Conservation (phyloP, 2,113 vertebrate species). For the Suncus etruscus region DNA sequence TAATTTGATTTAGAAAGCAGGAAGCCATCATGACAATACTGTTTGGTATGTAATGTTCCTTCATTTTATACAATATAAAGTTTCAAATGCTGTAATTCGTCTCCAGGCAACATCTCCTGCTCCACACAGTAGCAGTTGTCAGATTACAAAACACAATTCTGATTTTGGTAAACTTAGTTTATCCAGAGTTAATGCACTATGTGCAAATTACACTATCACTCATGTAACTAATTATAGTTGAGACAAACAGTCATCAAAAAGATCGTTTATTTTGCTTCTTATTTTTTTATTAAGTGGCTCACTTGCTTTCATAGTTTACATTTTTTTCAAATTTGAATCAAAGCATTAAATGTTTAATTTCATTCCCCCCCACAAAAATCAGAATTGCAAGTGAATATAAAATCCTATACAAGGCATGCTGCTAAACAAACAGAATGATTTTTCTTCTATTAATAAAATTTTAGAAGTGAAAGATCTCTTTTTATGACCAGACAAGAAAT, state of each 20-base stretch:
- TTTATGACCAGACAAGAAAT: not conserved
- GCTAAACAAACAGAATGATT: not conserved
- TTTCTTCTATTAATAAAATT: not conserved
- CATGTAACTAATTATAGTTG: not conserved
- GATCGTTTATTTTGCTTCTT: slow-evolving; percentile 11
- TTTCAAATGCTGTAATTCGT: not conserved
- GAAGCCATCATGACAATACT: not conserved
- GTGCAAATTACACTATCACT: not conserved
- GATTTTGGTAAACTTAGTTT: slow-evolving; percentile 32
- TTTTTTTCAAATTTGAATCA: not conserved
- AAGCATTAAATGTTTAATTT: slow-evolving; percentile 41
- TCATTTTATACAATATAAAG: not conserved
- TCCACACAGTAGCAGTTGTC: not conserved
- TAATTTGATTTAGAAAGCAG: slow-evolving; percentile 67
- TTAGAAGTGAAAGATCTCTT: not conserved
- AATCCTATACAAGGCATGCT: not conserved
- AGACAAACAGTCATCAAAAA: slow-evolving; percentile 20
- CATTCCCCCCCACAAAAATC: not conserved
- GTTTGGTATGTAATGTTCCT: slow-evolving; percentile 26
- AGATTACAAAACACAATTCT: slow-evolving; percentile 11
- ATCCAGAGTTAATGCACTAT: not conserved
- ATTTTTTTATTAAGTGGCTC: slow-evolving; percentile 15
- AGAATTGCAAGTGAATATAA: slow-evolving; percentile 43
- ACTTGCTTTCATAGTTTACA: slow-evolving; percentile 20
- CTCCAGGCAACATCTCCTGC: slow-evolving; percentile 35